Evolutionary conservation across 2,113 vertebrate species (phyloP).

Genomic region (Muntiacus muntjak): DNA sequence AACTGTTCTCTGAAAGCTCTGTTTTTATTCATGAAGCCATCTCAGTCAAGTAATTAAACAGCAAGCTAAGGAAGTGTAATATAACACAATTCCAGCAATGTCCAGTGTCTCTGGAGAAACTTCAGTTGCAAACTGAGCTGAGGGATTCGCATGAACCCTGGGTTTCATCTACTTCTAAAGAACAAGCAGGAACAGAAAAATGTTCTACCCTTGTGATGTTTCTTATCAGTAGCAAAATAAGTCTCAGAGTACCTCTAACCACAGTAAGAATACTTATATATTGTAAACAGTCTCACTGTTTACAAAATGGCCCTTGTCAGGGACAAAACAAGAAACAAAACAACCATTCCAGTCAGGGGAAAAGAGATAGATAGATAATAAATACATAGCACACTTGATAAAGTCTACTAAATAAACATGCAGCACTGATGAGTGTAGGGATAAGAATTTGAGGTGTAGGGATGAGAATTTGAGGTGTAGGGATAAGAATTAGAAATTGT

Average conservation of each 20-base stretch:
- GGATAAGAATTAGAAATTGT: background rate
- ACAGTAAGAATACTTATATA: background rate
- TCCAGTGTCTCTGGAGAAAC: background rate
- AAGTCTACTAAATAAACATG: background rate
- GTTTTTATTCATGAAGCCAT: background rate
- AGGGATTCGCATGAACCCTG: fast-evolving
- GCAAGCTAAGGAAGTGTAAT: background rate
- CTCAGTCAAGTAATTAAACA: background rate
- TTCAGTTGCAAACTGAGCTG: background rate
- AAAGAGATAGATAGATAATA: background rate
- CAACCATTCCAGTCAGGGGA: background rate
- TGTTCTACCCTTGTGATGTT: background rate
- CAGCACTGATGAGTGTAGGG: background rate
- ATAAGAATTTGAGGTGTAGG: background rate
- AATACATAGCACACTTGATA: background rate
- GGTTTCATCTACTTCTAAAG: background rate
- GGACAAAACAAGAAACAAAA: background rate
- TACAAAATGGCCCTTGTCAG: background rate
- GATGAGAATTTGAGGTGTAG: background rate
- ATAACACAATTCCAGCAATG: background rate
- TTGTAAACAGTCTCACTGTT: background rate
- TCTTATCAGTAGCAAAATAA: background rate
- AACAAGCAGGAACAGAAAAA: background rate
- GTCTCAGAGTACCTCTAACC: background rate
- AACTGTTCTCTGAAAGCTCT: background rate